Evolutionary conservation across 2,113 vertebrate genomes (phyloP).

Genomic region (Poeciliopsis retropinna): DNA sequence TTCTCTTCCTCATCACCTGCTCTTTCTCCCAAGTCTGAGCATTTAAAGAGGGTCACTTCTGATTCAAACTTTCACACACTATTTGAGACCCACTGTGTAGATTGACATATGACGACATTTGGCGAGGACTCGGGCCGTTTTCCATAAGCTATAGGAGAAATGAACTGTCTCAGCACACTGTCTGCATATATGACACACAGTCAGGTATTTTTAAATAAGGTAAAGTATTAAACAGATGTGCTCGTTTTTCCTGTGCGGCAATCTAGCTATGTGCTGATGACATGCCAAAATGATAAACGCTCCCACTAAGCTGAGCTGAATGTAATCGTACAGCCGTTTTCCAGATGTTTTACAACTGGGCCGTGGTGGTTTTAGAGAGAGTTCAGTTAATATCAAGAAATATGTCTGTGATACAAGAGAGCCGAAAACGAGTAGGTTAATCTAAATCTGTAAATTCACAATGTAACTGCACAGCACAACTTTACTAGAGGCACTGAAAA

Average conservation of each 20-base stretch:
- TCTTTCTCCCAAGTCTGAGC: slow-evolving; percentile 39
- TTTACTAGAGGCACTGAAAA: slow-evolving; percentile 1
- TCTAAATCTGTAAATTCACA: slow-evolving; percentile 8
- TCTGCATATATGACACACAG: slow-evolving; percentile 17
- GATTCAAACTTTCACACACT: slow-evolving; percentile 69
- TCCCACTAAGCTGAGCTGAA: slow-evolving; percentile 32
- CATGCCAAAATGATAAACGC: slow-evolving; percentile 62
- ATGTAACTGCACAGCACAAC: slow-evolving; percentile 3
- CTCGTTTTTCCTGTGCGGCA: slow-evolving; percentile 12
- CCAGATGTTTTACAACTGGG: slow-evolving; percentile 42
- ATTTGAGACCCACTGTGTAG: slow-evolving; percentile 70
- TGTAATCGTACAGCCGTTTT: slow-evolving; percentile 39
- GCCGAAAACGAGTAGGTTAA: slow-evolving; percentile 24
- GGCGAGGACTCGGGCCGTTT: slow-evolving; percentile 46
- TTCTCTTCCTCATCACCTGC: slow-evolving; percentile 38
- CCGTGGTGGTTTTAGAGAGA: slow-evolving; percentile 28
- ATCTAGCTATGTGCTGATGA: slow-evolving; percentile 45
- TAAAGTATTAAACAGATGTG: slow-evolving; percentile 50
- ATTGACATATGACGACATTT: slow-evolving; percentile 63
- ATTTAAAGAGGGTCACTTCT: slow-evolving; percentile 65
- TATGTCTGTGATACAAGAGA: slow-evolving; percentile 10
- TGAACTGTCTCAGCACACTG: slow-evolving; percentile 27
- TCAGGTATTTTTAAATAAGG: slow-evolving; percentile 43
- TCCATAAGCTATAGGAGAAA: slow-evolving; percentile 30
- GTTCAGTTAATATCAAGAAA: slow-evolving; percentile 35